Evolutionary conservation across 2,888 invertebrate species (phyloP).

Genomic region (Hetaerina titia): DNA sequence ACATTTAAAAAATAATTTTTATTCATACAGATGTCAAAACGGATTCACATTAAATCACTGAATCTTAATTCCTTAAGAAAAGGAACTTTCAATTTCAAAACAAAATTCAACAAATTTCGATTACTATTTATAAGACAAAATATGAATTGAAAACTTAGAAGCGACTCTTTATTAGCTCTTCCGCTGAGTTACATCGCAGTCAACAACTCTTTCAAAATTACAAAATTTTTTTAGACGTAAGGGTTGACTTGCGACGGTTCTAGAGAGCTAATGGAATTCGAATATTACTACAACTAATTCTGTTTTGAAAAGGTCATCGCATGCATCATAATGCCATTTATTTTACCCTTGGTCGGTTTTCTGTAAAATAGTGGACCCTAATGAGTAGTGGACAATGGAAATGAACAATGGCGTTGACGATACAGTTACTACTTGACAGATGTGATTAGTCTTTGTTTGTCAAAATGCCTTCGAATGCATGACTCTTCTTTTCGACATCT

Average conservation of each 20-base stretch:
- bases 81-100: no score
- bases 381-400: background rate
- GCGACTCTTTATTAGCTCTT: background rate
- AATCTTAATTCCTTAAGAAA: no score
- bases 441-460: background rate
- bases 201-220: background rate
- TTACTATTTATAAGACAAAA: no score
- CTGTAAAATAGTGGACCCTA: background rate
- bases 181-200: background rate
- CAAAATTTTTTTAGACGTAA: background rate
- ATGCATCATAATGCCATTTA: background rate
- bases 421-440: background rate
- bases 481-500: no score
- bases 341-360: background rate
- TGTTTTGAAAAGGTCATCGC: background rate
- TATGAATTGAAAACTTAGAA: no score
- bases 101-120: no score
- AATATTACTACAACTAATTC: background rate
- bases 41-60: no score
- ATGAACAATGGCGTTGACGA: background rate
- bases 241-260: background rate
- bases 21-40: no score
- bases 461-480: no score
- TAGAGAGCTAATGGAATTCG: background rate
- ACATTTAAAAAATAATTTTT: no score